Evolutionary conservation across 2,797 vertebrate genomes (phyloP).

Genomic region (Hippoglossus hippoglossus): DNA sequence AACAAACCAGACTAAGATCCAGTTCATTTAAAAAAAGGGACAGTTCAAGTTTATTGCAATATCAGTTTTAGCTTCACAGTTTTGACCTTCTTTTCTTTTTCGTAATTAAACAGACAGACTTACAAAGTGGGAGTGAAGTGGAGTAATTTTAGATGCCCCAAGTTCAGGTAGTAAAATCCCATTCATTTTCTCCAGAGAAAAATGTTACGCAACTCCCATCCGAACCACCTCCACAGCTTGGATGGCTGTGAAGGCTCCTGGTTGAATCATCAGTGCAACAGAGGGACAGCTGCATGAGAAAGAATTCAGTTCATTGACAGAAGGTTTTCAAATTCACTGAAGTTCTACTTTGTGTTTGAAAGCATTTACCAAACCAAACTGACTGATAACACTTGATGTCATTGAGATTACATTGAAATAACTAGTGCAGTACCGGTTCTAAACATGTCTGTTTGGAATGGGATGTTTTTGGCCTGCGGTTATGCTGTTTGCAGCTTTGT

Average conservation of each 20-base stretch:
- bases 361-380: neutral
- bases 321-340: neutral
- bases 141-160: neutral
- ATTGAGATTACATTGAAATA: too few relatives aligned
- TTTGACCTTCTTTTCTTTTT: neutral
- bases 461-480: too few relatives aligned
- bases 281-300: neutral
- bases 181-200: neutral
- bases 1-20: constrained; percentile 12
- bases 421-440: too few relatives aligned
- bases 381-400: neutral
- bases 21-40: constrained; percentile 10
- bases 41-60: neutral
- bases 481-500: too few relatives aligned
- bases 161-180: neutral
- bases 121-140: neutral
- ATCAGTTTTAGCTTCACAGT: neutral
- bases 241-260: neutral
- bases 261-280: neutral
- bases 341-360: neutral
- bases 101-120: neutral
- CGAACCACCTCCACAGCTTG: neutral
- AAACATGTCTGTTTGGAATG: too few relatives aligned
- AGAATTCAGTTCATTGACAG: neutral
- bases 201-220: neutral